Conservation (phyloP, 2,797 vertebrate species). For the Notoglanidium macrostoma region DNA sequence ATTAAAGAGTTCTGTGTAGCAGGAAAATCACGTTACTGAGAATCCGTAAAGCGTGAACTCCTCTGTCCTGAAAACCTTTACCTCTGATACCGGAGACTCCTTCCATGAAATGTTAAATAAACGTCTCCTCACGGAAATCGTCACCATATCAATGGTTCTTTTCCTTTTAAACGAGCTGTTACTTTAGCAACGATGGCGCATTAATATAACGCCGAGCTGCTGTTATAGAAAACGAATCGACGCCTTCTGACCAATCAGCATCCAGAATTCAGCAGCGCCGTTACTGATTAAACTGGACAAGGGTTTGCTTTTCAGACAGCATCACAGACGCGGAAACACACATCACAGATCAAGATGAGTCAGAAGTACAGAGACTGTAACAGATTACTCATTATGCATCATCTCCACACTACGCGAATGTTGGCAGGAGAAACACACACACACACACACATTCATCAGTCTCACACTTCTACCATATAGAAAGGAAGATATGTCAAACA, state of each 20-base stretch:
- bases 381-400: constrained; percentile 3
- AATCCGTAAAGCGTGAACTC: not conserved
- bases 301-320: not conserved
- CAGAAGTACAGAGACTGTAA: not conserved
- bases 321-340: not conserved
- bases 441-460: not conserved
- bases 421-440: not conserved
- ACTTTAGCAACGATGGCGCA: too few species aligned
- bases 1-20: not conserved
- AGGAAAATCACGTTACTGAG: not conserved
- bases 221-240: not conserved
- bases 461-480: not conserved
- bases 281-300: not conserved
- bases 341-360: not conserved
- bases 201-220: not conserved
- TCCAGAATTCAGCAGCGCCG: not conserved
- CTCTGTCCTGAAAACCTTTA: not conserved
- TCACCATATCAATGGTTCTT: not conserved
- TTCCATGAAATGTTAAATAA: not conserved
- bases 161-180: too few species aligned
- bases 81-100: not conserved
- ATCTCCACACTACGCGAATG: not conserved
- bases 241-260: not conserved
- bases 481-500: not conserved
- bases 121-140: not conserved